Base-by-base conservation (phyloP, 2,797 vertebrate species). In the Neoniphon sammara region DNA sequence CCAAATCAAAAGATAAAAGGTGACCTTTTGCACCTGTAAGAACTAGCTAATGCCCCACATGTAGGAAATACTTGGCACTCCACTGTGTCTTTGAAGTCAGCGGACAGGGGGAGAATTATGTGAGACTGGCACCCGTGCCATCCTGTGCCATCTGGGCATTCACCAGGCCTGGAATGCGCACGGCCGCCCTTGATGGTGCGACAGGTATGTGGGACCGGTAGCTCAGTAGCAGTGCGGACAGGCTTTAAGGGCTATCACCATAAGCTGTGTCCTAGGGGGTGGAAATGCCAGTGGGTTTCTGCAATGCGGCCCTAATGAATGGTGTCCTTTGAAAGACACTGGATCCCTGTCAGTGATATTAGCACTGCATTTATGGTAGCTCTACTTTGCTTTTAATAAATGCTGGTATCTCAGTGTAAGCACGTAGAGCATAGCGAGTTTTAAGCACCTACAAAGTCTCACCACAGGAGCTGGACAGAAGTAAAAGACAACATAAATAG, bases 61-160 rank as follows among this genome's bases (percentile, higher is more conserved):
- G 63, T 42, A 59, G 4, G 1, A 66, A 81, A 85, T 75, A 71
- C 57, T 68, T 65, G 73, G 64, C 74, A 25, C 30, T 11, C n/a
- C 27, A 1, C 42, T 4, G 30, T 54, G 67, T 57, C 83, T 88
- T 86, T 88, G 79, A 91, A 85, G 86, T 70, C 57, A 56, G 69
- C 61, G 18, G 65, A 52, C 62, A 34, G 25, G 14, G 36, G 42
- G 23, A 42, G 27, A 52, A 46, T 58, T 54, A 66, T 78, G 58
- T 59, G 68, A 57, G 54, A 56, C 70, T 54, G 81, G 77, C 75
- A 80, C 61, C 52, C 15, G 31, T 59, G 77, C 77, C 75, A 65
- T 67, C 66, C 56, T 53, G 70, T 65, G 70, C 79, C 87, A 85
- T 86, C 71, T 83, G 85, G 77, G 77, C 47, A 70, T 77, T 67